Conservation (phyloP, 2,888 invertebrate species). For the Drosophila rubida region DNA sequence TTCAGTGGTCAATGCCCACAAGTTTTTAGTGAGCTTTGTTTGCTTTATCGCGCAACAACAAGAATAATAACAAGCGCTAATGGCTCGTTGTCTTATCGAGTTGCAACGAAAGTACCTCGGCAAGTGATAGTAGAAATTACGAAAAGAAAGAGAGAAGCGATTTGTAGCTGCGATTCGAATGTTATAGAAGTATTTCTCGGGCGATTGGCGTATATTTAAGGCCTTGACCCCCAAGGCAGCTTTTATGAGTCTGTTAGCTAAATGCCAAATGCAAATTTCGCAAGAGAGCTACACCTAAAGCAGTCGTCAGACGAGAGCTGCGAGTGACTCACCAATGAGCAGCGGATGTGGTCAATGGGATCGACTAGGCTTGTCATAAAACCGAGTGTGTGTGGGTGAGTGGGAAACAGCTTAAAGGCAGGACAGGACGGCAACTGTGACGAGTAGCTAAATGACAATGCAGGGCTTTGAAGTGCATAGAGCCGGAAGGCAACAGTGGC, state of each 20-base stretch:
- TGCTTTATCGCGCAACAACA: slow-evolving; percentile 31
- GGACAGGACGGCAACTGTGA: slow-evolving; percentile 41
- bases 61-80: slow-evolving; percentile 30
- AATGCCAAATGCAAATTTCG: slow-evolving; percentile 52
- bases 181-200: neutral
- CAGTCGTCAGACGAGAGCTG: neutral
- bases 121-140: slow-evolving; percentile 9
- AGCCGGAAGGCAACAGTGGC: neutral
- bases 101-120: slow-evolving; percentile 35
- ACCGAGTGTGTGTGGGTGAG: slow-evolving; percentile 55
- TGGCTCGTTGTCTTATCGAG: slow-evolving; percentile 40
- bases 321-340: slow-evolving; percentile 32
- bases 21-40: neutral
- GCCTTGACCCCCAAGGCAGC: slow-evolving; percentile 44
- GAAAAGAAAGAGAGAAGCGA: neutral
- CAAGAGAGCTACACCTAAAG: slow-evolving; percentile 14
- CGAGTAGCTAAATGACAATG: slow-evolving; percentile 47
- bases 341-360: slow-evolving; percentile 68
- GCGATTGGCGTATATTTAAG: slow-evolving; percentile 10
- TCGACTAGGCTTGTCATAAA: slow-evolving; percentile 54
- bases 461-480: slow-evolving; percentile 28
- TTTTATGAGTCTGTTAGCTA: slow-evolving; percentile 22
- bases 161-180: slow-evolving; percentile 3
- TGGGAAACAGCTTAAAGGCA: slow-evolving; percentile 47
- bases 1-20: neutral